Base-by-base conservation (phyloP, 2,888 invertebrate genomes). In the Drosophila mercatorum region DNA sequence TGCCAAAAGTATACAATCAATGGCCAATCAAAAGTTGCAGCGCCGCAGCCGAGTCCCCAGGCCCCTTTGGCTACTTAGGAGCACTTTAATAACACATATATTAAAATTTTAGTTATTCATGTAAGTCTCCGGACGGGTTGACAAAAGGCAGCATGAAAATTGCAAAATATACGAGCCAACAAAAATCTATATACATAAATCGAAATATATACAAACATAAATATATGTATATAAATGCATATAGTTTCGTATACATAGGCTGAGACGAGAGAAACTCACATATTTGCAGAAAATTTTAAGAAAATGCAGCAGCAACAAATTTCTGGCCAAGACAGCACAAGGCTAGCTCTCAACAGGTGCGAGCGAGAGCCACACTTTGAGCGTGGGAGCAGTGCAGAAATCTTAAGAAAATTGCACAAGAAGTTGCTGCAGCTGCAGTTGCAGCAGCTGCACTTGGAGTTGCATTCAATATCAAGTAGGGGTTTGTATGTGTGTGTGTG, bases 61-160 rank as follows among this genome's bases (percentile, higher is more conserved):
- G 5, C 67, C 36, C 34, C 41, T 41, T 43, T 46, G 65, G 57
- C 83, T 88, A 80, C 88, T 88, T 83, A 88, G 66, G 68, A 72
- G 72, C 57, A 70, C 81, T 84, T 84, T 82, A 82, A 86, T 86
- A 84, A 86, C 55, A 89, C 82, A 89, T 80, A 87, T 89, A 87
- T 87, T 87, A 88, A 87, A 87, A 87, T 90, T 87, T 88, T 88
- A 88, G 80, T 88, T 87, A 89, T 89, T 89, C 86, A 88, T 87
- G 90, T 90, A 88, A 76, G 62, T 80, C 86, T 80, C 75, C 53
- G 46, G 65, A 63, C 74, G 81, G 68, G 68, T 81, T 87, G 85
- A 80, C 82, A 76, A 81, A 75, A 81, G 80, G 72, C 68, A 53
- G 67, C 69, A 72, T 51, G 70, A 75, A 81, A 79, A 69, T 81